A percentile compares a stretch with the other conserved stretches of the same genome.
These are phyloP conservation scores for Urechis unicinctus DNA, from an alignment of 2,888 invertebrate genomes.

Conservation along the genomic window DNA sequence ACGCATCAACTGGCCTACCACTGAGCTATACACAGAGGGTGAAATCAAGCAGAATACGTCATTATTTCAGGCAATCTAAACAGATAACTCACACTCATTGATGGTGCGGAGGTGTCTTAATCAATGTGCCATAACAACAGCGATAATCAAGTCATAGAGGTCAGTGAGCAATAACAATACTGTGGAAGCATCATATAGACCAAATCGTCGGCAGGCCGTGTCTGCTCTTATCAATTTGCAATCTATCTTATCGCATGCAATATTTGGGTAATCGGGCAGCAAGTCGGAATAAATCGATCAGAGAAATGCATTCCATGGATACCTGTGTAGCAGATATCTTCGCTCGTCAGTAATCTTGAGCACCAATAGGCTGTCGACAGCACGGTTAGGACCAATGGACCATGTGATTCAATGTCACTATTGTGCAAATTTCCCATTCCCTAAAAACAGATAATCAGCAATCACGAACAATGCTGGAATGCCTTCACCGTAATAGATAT, in stretches of 20 bases:
- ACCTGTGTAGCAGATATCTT: constrained; percentile 41
- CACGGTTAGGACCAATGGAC: constrained; percentile 91
- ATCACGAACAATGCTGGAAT: background rate
- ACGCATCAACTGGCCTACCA: constrained; percentile 49
- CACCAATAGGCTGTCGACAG: constrained; percentile 94
- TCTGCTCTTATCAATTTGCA: constrained; percentile 94
- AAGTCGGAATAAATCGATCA: no score
- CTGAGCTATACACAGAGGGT: constrained; percentile 14
- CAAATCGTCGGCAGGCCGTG: constrained; percentile 93
- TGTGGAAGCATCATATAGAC: constrained; percentile 92
- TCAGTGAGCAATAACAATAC: no score
- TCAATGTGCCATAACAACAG: no score
- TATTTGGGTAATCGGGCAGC: no score
- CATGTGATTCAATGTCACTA: constrained; percentile 85
- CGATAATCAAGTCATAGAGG: no score
- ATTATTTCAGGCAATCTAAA: no score
- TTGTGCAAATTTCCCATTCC: constrained; percentile 93
- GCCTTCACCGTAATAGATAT: background rate
- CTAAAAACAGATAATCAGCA: constrained; percentile 50
- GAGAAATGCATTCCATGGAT: no score
- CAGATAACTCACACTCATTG: no score
- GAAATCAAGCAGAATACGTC: no score
- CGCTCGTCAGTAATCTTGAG: constrained; percentile 81
- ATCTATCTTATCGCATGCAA: no score
- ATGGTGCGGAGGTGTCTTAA: no score